These are phyloP conservation scores for Notarius lentiginosus DNA, from an alignment of 2,113 vertebrate genomes.

Conservation along the genomic window DNA sequence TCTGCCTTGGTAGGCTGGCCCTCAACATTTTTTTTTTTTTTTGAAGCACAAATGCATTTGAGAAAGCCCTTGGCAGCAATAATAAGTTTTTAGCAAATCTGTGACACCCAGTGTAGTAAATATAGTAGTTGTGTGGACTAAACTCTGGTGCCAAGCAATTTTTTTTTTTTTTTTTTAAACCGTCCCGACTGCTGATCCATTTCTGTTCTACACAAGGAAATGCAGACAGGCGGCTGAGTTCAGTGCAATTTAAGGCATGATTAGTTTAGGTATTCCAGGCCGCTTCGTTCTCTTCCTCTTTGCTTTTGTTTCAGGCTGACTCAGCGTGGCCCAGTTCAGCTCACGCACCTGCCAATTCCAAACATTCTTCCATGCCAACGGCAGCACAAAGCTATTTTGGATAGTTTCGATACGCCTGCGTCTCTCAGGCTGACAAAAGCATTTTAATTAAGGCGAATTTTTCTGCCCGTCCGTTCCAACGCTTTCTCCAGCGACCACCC, in stretches of 20 bases:
- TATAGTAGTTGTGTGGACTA: background rate
- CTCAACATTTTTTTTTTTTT: background rate
- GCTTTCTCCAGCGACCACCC: constrained; percentile 1
- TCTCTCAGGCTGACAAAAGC: constrained; percentile 23
- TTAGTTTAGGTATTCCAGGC: constrained; percentile 18
- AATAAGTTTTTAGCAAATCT: background rate
- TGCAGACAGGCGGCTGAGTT: background rate
- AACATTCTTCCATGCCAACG: constrained; percentile 30
- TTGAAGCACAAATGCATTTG: background rate
- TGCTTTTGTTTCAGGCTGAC: constrained; percentile 30
- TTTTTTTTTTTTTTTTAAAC: background rate
- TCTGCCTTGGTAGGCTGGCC: background rate
- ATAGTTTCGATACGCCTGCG: constrained; percentile 26
- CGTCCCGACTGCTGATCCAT: background rate
- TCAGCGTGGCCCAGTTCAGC: constrained; percentile 13
- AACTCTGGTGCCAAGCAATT: background rate
- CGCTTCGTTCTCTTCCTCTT: background rate
- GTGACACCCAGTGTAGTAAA: background rate
- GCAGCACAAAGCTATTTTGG: constrained; percentile 25
- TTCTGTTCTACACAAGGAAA: constrained; percentile 14
- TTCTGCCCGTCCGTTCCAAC: constrained; percentile 16
- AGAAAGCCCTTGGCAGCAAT: background rate
- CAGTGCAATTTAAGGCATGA: constrained; percentile 35
- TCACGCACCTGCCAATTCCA: constrained; percentile 28
- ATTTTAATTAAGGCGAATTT: constrained; percentile 47